Conservation (phyloP, 2,113 vertebrate genomes). For the Mohoua ochrocephala region DNA sequence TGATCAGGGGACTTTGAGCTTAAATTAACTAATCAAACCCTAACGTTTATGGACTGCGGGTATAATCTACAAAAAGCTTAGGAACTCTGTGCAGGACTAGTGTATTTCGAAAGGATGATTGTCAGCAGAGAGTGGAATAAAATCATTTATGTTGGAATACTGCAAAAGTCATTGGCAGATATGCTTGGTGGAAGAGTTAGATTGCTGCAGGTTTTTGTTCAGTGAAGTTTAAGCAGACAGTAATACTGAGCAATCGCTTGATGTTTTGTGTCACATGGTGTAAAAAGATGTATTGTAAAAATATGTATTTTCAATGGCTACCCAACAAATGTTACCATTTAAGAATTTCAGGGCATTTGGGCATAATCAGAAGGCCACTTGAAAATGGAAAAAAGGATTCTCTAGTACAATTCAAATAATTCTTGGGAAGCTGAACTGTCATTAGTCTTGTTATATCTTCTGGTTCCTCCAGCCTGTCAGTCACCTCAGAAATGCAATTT, state of each 20-base stretch:
- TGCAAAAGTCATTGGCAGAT: neutral
- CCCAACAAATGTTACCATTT: neutral
- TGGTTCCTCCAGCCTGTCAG: neutral
- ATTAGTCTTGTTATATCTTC: neutral
- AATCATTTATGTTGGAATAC: neutral
- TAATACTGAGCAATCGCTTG: neutral
- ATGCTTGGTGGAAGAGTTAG: neutral
- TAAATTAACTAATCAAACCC: neutral
- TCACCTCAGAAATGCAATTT: neutral
- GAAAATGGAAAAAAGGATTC: neutral
- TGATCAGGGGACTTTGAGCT: neutral
- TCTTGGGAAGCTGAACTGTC: neutral
- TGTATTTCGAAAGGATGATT: neutral
- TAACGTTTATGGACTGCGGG: neutral
- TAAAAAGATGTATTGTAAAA: neutral
- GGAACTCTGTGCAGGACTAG: neutral
- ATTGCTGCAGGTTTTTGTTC: neutral
- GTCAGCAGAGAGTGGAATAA: neutral
- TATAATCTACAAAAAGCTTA: neutral
- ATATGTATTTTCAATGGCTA: neutral
- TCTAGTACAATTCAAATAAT: neutral
- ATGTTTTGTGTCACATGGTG: neutral
- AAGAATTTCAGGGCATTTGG: neutral
- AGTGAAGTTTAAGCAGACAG: neutral
- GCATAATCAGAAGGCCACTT: neutral